A percentile compares a stretch with the other conserved stretches of the same genome.
Conservation (phyloP, 2,113 vertebrate species). For the Mugil cephalus region DNA sequence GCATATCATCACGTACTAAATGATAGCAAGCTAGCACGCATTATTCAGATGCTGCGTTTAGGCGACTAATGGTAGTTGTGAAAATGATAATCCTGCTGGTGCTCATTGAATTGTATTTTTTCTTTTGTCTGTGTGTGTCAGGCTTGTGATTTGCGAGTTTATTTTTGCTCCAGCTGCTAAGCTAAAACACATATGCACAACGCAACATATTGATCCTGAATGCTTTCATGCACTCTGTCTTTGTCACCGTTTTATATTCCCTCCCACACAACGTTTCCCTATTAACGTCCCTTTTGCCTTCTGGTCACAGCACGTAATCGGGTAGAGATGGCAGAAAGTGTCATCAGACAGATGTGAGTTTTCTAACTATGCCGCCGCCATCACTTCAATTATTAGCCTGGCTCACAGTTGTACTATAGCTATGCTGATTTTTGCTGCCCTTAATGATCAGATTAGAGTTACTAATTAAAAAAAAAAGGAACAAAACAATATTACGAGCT, state of each 20-base stretch:
- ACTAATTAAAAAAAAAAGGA: slow-evolving; percentile 84
- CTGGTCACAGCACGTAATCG: slow-evolving; percentile 58
- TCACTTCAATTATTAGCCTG: slow-evolving; percentile 72
- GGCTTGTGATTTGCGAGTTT: slow-evolving; percentile 12
- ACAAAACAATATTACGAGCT: slow-evolving; percentile 83
- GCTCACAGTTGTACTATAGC: slow-evolving; percentile 61
- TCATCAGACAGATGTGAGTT: slow-evolving; percentile 67
- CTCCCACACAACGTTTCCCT: slow-evolving; percentile 39
- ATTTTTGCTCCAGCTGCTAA: slow-evolving; percentile 1
- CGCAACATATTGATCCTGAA: slow-evolving; percentile 27
- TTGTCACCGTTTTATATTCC: slow-evolving; percentile 39
- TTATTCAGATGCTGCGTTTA: slow-evolving; percentile 1
- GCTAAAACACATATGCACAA: slow-evolving; percentile 6
- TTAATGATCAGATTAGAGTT: slow-evolving; percentile 84
- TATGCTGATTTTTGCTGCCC: slow-evolving; percentile 59
- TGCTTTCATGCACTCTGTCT: slow-evolving; percentile 23
- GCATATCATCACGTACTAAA: not conserved
- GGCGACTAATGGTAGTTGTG: not conserved
- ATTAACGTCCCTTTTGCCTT: slow-evolving; percentile 48
- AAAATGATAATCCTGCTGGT: not conserved
- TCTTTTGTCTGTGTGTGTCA: not conserved
- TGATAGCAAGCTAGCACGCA: not conserved
- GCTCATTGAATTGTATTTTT: not conserved
- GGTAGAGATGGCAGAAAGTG: slow-evolving; percentile 50
- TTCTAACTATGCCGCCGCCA: slow-evolving; percentile 52